Conservation (phyloP, 1,140 invertebrate species). For the Leptinotarsa texana region DNA sequence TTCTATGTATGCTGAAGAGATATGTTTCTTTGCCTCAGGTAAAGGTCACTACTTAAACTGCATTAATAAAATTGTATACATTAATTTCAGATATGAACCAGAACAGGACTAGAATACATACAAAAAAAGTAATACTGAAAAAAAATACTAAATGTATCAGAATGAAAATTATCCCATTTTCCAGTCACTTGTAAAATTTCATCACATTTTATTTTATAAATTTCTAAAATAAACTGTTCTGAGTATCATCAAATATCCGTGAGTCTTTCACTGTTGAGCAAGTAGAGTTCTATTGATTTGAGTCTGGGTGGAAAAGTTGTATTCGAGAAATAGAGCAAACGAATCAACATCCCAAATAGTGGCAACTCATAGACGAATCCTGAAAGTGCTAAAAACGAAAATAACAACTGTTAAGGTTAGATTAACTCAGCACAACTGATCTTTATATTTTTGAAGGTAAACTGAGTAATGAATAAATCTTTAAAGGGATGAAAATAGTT, state of each 20-base stretch:
- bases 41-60: too few relatives aligned
- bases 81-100: too few relatives aligned
- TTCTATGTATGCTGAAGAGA: too few relatives aligned
- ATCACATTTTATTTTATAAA: too few relatives aligned
- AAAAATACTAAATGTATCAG: too few relatives aligned
- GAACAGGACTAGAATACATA: too few relatives aligned
- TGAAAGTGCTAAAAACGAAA: constrained; percentile 27
- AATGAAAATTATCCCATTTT: too few relatives aligned
- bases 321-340: background rate
- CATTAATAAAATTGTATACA: too few relatives aligned
- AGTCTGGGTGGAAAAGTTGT: background rate
- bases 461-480: background rate
- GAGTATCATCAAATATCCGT: background rate
- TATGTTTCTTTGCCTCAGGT: too few relatives aligned
- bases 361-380: constrained; percentile 20
- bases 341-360: background rate
- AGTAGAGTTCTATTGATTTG: background rate
- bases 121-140: too few relatives aligned
- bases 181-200: too few relatives aligned
- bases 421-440: background rate
- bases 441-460: background rate
- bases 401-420: background rate
- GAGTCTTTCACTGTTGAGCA: background rate
- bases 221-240: background rate
- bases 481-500: constrained; percentile 47